These are phyloP conservation scores for Brachyptera risi DNA, from an alignment of 2,888 invertebrate species.

Conservation along the genomic window DNA sequence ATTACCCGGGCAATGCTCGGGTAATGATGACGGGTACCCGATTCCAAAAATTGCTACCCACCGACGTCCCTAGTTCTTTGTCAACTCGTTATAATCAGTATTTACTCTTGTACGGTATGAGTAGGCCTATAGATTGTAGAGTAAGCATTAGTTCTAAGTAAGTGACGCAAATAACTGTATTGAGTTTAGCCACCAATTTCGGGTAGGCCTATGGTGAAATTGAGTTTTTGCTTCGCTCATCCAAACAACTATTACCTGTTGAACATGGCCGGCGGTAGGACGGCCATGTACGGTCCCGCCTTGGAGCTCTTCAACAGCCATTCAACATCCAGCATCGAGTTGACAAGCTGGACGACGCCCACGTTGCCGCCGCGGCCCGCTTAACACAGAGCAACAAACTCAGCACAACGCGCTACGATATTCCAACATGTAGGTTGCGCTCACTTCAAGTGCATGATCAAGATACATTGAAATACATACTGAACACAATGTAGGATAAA, in stretches of 20 bases:
- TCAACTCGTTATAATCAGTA: neutral
- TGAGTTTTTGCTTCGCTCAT: neutral
- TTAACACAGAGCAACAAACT: conserved; percentile 42
- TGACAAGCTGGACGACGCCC: conserved; percentile 76
- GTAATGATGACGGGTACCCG: no score
- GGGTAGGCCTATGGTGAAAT: no score
- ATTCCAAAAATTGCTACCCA: neutral
- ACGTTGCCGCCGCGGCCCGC: conserved; percentile 74
- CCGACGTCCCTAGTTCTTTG: neutral
- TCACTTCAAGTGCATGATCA: no score
- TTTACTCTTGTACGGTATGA: neutral
- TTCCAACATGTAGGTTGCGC: no score
- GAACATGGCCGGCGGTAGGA: conserved; percentile 62
- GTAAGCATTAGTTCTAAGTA: neutral
- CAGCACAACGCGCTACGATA: no score
- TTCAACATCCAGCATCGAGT: conserved; percentile 59
- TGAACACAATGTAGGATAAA: no score
- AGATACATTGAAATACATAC: no score
- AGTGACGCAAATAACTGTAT: no score
- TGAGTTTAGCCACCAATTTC: no score
- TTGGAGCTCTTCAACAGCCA: conserved; percentile 67
- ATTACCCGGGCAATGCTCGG: no score
- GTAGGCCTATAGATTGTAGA: neutral
- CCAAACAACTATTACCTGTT: conserved; percentile 45
- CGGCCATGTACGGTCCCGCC: conserved; percentile 76